Evolutionary conservation across 2,797 vertebrate species (phyloP), one percentile per base, ranked within the genome.

Genomic region (Fistularia commersonii): DNA sequence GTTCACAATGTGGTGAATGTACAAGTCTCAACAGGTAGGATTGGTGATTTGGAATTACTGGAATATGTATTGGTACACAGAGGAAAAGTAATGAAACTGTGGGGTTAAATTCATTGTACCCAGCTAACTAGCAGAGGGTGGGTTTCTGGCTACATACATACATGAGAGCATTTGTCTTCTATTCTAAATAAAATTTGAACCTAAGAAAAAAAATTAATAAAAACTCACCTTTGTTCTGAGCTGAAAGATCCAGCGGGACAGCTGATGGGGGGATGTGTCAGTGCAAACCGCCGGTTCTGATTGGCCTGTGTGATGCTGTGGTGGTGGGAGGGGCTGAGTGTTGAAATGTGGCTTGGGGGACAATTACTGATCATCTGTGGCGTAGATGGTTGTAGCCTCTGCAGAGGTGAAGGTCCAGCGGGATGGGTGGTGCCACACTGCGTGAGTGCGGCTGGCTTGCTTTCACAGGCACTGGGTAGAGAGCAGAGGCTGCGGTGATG

Each of bases 391-490:
- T 87, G 77, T 6, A 73, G 86, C 56, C 79, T 75, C 66, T 82
- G 83, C 45, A 82, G 45, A 54, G 92, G 80, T 51, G 79, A 76
- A 62, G 89, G 78, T 78, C 86, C 82, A 49, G 90, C 59, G 59
- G 85, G 70, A 49, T 52, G 32, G 79, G 76, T 10, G 73, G 91
- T 85, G 85, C 90, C 88, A 89, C 23, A 23, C 23, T 23, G 23
- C 23, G 92, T 92, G 85, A 93, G 91, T 79, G 87, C 88, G 13
- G 84, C 74, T 64, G 91, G 90, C 80, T 96, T 96, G 87, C 89
- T 91, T 75, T 94, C 92, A 9, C 92, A 95, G 93, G 93, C 93
- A 95, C 95, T 98, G 87, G 57, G 49, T 43, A 52, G 45, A 31
- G 11, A 34, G 3, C 9, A 11, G 5, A 31, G 23, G 8, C 13